Base-by-base conservation (phyloP, 1,140 invertebrate species). In the Vollenhovia emeryi region DNA sequence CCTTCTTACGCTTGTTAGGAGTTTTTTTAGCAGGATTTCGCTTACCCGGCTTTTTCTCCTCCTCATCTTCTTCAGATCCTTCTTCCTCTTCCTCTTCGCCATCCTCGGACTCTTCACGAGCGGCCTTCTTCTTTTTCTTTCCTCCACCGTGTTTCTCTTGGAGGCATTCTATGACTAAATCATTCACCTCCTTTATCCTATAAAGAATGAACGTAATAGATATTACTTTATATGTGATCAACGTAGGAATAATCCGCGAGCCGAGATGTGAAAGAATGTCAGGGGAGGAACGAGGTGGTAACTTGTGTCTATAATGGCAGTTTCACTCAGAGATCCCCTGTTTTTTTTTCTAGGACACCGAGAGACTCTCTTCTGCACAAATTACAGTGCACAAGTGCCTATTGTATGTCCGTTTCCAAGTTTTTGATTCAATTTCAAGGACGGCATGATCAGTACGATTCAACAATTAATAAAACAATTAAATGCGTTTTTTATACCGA, bases 141-240 rank as follows among this genome's bases (percentile, higher is more conserved):
- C 94, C 95, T 73, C 94, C 91, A 30, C 95, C 95, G 85, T 95
- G 94, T 87, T 96, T 96, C 55, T 96, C 95, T 91, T 96, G 95
- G 55, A 97, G 94, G 88, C 95, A 96, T 84, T 97, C 97, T 97
- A 98, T 98, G 0, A 98, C 97, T 52, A 98, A 94, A 87, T 97
- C 96, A 90, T 98, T 98, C 36, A 98, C 97, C 93, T 98, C 96
- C 93, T 98, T 97, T 94, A 97, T 98, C 90, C 97, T 97, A 66
- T 92, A 95, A 68, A 73, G 4, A 66, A 57, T 86, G 64, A 59
- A 52, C 5, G 11, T 1, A 50, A 27, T n/a, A 1, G 13, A 24
- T 36, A 21, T 73, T 33, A 52, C 43, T 13, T 21, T 66, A n/a
- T n/a, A 59, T 9, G 40, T 30, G 30, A 18, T 30, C 18, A 21